Conservation (phyloP, 2,113 vertebrate species). For the Eudyptes chrysolophus region DNA sequence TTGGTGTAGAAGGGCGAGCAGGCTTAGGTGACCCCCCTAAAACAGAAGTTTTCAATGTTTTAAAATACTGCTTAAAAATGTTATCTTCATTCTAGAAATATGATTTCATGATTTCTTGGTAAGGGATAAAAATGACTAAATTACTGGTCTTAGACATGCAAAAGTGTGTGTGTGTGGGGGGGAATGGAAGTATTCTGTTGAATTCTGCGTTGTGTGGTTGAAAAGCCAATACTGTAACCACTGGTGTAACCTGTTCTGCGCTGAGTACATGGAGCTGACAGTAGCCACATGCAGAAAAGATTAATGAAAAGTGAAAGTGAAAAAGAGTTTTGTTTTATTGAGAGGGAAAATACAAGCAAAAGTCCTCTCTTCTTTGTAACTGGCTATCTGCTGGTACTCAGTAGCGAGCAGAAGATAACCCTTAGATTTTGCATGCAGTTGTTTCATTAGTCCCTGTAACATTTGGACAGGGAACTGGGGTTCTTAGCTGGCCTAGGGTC, state of each 20-base stretch:
- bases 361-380: accelerated
- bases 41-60: too few relatives aligned
- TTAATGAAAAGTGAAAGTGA: neutral
- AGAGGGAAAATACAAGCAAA: neutral
- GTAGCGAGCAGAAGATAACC: neutral
- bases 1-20: too few relatives aligned
- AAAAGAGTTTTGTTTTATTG: neutral
- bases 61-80: too few relatives aligned
- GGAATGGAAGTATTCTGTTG: neutral
- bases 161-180: neutral
- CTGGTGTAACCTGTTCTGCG: neutral
- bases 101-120: too few relatives aligned
- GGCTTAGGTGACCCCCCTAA: too few relatives aligned
- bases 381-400: neutral
- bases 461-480: neutral
- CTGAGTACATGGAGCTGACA: neutral
- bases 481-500: neutral
- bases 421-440: neutral
- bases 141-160: neutral
- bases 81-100: too few relatives aligned
- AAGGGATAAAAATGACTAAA: neutral
- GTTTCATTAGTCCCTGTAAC: neutral
- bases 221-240: neutral
- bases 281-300: neutral
- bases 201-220: neutral